Evolutionary conservation across 92 coral and sea anemone species (phyloP).

Genomic region (Phenganax subtilis): DNA sequence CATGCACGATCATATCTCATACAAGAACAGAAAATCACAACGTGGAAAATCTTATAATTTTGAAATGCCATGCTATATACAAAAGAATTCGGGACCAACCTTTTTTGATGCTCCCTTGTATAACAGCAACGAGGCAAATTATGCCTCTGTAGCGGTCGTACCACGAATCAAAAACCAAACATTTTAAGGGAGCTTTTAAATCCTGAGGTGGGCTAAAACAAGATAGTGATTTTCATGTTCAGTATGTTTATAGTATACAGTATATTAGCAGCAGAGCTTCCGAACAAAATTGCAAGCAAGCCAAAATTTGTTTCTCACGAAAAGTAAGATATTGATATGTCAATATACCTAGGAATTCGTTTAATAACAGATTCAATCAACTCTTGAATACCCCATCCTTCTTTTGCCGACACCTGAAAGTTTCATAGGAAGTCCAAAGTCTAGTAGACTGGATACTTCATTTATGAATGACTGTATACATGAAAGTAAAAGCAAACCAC

Average conservation of each 20-base stretch:
- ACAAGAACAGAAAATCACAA: too few relatives aligned
- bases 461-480: too few relatives aligned
- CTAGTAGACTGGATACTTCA: too few relatives aligned
- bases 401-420: conserved; percentile 79
- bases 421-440: background rate
- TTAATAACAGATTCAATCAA: conserved; percentile 59
- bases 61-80: background rate
- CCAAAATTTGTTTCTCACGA: conserved; percentile 8
- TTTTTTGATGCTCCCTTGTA: conserved; percentile 78
- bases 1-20: too few relatives aligned
- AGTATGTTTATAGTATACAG: background rate
- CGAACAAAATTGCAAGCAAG: background rate
- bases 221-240: background rate
- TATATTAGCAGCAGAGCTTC: background rate
- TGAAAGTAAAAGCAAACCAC: too few relatives aligned
- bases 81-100: conserved; percentile 42
- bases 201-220: conserved; percentile 63
- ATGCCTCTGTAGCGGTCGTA: conserved; percentile 96
- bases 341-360: conserved; percentile 66
- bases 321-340: conserved; percentile 5
- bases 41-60: too few relatives aligned
- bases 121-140: conserved; percentile 79
- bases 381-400: conserved; percentile 63
- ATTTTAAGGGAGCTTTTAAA: conserved; percentile 49
- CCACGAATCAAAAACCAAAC: conserved; percentile 93